Evolutionary conservation across 2,888 invertebrate species (phyloP), one percentile per base, ranked within the genome.

Genomic region (Gisinianus flammeolus): DNA sequence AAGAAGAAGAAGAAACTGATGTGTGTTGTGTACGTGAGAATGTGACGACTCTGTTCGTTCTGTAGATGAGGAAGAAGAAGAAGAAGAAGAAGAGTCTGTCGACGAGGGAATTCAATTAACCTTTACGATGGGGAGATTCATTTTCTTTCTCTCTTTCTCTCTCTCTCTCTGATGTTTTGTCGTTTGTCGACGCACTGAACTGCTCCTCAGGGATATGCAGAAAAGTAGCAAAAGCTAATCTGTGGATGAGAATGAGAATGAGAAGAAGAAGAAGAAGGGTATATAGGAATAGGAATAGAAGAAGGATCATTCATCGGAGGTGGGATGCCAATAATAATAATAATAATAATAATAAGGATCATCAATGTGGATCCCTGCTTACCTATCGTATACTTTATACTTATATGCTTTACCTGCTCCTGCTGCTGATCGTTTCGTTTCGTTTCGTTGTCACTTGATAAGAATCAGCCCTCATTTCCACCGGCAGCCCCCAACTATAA

Each of bases 91-190:
- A 35, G 35, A 12, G 5, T 8, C 35, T 35, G 35, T 35, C 35
- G n/a, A n/a, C 4, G 54, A 56, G 72, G 56, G 58, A 72, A 72
- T 72, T 72, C 58, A 72, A 72, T 72, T 72, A 72, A 72, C 72
- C 72, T 72, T 58, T 71, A 71, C 71, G 71, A 71, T 22, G 24
- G 24, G 19, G 62, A 62, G 24, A n/a, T n/a, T n/a, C n/a, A n/a
- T n/a, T n/a, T n/a, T n/a, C n/a, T n/a, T n/a, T n/a, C n/a, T n/a
- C n/a, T n/a, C n/a, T n/a, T n/a, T n/a, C n/a, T n/a, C n/a, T n/a
- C n/a, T n/a, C n/a, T n/a, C n/a, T n/a, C n/a, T n/a, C n/a, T n/a
- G n/a, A n/a, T n/a, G n/a, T n/a, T n/a, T n/a, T n/a, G n/a, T n/a
- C n/a, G n/a, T n/a, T n/a, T n/a, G n/a, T n/a, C n/a, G n/a, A n/a